phyloP scores from a whole-genome alignment of 2,888 invertebrate genomes.

The Thera obeliscata region DNA sequence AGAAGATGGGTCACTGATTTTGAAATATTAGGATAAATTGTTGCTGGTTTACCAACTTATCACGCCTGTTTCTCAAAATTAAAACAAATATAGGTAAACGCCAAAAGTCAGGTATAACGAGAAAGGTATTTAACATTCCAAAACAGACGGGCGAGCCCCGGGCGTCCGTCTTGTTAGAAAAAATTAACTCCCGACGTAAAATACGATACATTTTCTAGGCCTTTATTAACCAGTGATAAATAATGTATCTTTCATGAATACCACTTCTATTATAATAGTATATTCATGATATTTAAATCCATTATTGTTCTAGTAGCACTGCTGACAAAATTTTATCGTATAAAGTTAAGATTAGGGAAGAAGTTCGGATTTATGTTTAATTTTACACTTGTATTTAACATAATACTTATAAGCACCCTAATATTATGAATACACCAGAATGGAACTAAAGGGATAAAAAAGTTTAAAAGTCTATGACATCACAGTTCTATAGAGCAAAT shows the following conservation, averaged over 20 bases:
- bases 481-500: too few species aligned
- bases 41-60: not conserved
- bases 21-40: not conserved
- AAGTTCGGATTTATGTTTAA: too few species aligned
- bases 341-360: not conserved
- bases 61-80: not conserved
- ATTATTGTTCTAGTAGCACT: constrained; percentile 17
- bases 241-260: constrained; percentile 12
- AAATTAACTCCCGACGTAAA: constrained; percentile 60
- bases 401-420: too few species aligned
- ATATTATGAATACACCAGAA: too few species aligned
- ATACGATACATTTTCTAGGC: constrained; percentile 46
- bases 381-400: too few species aligned
- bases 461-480: too few species aligned
- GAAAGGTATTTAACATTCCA: constrained; percentile 68
- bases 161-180: constrained; percentile 63
- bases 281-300: constrained; percentile 22
- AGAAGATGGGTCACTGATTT: too few species aligned
- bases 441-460: too few species aligned
- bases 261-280: constrained; percentile 10
- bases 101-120: constrained; percentile 53
- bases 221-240: constrained; percentile 26
- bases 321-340: not conserved
- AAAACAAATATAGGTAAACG: constrained; percentile 33
- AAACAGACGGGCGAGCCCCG: constrained; percentile 48